These are phyloP conservation scores for Anguilla anguilla DNA, from an alignment of 2,797 vertebrate species.

Conservation along the genomic window DNA sequence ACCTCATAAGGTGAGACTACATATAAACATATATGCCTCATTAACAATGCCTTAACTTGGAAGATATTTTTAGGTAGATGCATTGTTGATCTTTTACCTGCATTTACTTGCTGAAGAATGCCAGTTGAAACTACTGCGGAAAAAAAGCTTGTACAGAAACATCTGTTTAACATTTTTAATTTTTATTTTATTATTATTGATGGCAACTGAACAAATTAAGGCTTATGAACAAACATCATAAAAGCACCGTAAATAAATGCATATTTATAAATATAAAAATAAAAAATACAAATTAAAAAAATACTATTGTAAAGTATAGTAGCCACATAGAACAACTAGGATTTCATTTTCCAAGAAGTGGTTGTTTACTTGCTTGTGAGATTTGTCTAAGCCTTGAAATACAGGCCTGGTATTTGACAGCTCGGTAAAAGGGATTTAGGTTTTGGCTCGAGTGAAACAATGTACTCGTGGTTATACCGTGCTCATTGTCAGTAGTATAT, in stretches of 20 bases:
- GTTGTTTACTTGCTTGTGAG: constrained; percentile 39
- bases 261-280: constrained; percentile 77
- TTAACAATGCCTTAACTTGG: no score
- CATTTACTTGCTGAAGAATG: background rate
- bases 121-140: background rate
- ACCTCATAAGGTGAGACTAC: no score
- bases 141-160: constrained; percentile 3
- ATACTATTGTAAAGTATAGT: constrained; percentile 73
- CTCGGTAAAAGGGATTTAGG: constrained; percentile 39
- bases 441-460: constrained; percentile 44
- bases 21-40: no score
- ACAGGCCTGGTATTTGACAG: constrained; percentile 35
- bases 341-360: constrained; percentile 46
- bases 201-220: constrained; percentile 84
- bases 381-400: constrained; percentile 39
- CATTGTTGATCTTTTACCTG: background rate
- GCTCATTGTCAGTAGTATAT: constrained; percentile 31
- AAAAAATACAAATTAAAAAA: constrained; percentile 70
- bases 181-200: constrained; percentile 73
- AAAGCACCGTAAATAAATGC: constrained; percentile 83
- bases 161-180: constrained; percentile 62
- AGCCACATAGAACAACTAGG: constrained; percentile 65
- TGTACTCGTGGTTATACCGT: constrained; percentile 26
- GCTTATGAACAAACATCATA: constrained; percentile 82
- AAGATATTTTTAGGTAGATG: no score